Percentiles rank a stretch among this genome's conserved stretches.
Evolutionary conservation across 2,113 vertebrate genomes (phyloP).

Genomic region (Opisthocomus hoazin): DNA sequence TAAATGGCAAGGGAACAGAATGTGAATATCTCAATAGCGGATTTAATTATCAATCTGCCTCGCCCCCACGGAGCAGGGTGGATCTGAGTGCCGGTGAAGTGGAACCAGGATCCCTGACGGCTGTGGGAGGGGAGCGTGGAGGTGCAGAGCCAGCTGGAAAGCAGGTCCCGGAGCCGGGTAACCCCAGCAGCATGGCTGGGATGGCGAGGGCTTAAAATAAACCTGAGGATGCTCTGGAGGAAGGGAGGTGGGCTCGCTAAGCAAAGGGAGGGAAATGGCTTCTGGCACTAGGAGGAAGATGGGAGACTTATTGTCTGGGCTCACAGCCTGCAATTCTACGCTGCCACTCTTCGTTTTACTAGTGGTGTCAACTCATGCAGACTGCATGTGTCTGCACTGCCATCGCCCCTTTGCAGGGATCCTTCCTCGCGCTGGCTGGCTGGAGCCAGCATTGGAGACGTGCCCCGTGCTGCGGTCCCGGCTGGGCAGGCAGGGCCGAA

Average conservation of each 20-base stretch:
- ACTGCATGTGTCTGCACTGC: no score
- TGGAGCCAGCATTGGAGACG: fast-evolving
- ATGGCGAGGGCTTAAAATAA: background rate
- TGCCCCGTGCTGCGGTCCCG: background rate
- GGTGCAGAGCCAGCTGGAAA: background rate
- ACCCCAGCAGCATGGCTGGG: background rate
- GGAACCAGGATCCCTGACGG: background rate
- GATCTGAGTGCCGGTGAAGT: background rate
- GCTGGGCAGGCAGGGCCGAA: background rate
- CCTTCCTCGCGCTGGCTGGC: fast-evolving
- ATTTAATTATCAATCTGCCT: slow-evolving; percentile 56
- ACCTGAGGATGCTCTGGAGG: background rate
- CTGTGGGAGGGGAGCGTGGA: background rate
- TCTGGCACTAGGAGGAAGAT: background rate
- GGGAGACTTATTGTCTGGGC: background rate
- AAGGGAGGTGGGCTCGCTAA: background rate
- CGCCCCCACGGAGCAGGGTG: background rate
- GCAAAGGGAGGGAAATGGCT: background rate
- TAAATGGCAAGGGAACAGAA: slow-evolving; percentile 63
- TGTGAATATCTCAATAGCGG: slow-evolving; percentile 45
- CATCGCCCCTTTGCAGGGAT: fast-evolving
- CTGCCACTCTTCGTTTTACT: fast-evolving
- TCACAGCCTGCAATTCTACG: background rate
- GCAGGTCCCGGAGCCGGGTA: background rate
- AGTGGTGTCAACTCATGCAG: fast-evolving